Base-by-base conservation (phyloP, 1,140 invertebrate genomes). In the Coelopa frigida region DNA sequence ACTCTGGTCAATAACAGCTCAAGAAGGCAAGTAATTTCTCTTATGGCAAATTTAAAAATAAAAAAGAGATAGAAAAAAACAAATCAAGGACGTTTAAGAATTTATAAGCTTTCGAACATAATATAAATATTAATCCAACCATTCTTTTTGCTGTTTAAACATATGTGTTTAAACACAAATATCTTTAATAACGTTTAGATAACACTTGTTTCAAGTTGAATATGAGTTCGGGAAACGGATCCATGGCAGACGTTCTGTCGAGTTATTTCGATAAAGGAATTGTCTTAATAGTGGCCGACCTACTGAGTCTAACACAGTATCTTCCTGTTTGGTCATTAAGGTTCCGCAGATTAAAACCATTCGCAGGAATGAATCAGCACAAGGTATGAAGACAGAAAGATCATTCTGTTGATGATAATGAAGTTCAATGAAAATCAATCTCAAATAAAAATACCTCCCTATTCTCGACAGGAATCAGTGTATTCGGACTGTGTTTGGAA, bases 311-410 rank as follows among this genome's bases (percentile, higher is more conserved):
- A 20, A 71, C 81, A 83, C 79, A 5, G 81, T 83, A 50, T 64
- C 72, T 14, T 73, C 77, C 58, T 81, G 81, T 61, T 72, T 81
- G 43, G 59, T 82, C 42, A 70, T 79, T 51, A 84, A 84, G 71
- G 68, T 83, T 48, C 81, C 81, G 2, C 81, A 84, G 72, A 83
- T 84, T 51, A 62, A 78, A 31, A 79, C 73, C 32, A 65, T 84
- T 44, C 43, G 75, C 12, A 70, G 71, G 48, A 57, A 75, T 27
- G 75, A 81, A 69, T 76, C 73, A 43, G 74, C 78, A 12, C 70
- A 71, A 52, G 79, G 79, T 49, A 74, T 55, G 31, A 23, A 24
- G 36, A 32, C n/a, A 33, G 21, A 12, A 21, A 21, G 23, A 29
- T 17, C 24, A 12, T 15, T 15, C 15, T 43, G 21, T 18, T 26